Evolutionary conservation across 2,888 invertebrate genomes (phyloP), one percentile per base, ranked within the genome.

Genomic region (Epistrophella euchroma): DNA sequence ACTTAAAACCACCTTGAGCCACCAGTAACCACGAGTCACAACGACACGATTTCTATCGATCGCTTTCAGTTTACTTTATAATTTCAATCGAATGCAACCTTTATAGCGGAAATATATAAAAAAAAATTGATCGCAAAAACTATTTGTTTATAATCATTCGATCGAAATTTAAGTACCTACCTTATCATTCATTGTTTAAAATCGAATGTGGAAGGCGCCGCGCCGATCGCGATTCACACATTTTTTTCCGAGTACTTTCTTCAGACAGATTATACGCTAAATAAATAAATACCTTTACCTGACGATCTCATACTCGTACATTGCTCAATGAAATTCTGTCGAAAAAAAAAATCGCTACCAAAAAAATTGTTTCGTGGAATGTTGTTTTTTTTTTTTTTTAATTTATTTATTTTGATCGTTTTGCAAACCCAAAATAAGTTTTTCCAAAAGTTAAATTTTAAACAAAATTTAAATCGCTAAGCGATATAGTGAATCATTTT

Each of bases 61-160:
- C 43, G 52, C 62, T 37, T 70, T 86, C 77, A 86, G 86, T 86
- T 86, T 74, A 82, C 45, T 77, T 86, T 82, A 85, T n/a, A 81
- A 76, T 86, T 86, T 77, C 81, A 62, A 82, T 77, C 82, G 75
- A 72, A 50, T 64, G 73, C 55, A 60, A 70, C 75, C 74, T 74
- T 32, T 17, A 32, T 11, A 66, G 52, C 43, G 37, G 76, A 75
- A 70, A 56, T 64, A 15, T 15, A 68, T 56, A 22, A 55, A 28
- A 45, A 45, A 56, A 47, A 32, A 56, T 45, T 45, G 47, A 79
- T 75, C 70, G 79, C 64, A 50, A 73, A 75, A 47, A 19, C 40
- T 50, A 64, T 71, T 74, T 81, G 76, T 81, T 80, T 76, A 76
- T 76, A 72, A 76, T 80, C 71, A 71, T 76, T 80, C 66, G 45